Base-by-base conservation (phyloP, 2,888 invertebrate genomes). In the Poecilus cupreus region DNA sequence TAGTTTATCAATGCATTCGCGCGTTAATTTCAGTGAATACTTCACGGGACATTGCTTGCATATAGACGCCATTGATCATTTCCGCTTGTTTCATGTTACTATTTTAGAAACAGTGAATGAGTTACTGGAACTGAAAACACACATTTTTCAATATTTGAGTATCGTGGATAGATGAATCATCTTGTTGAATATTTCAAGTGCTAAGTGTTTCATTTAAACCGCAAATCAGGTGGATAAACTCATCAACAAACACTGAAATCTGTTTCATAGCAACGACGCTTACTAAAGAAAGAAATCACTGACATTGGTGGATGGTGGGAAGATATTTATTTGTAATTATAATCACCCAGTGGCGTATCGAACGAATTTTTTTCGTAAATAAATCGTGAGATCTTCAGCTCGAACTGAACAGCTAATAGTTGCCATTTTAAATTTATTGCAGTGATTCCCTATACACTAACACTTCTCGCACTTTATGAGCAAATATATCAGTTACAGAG, bases 1-100 rank as follows among this genome's bases (percentile, higher is more conserved):
- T 18, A 43, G n/a, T 18, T 22, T 51, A 18, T 16, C 18, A 51
- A 51, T 51, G 51, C 16, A 46, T n/a, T 13, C 3, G 46, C n/a
- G 32, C 4, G 8, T 49, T 18, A 60, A 24, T n/a, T 26, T 26
- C 13, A 11, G 16, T n/a, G n/a, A n/a, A 60, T 60, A 26, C 24
- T 60, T 24, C n/a, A 24, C 60, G 26, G 60, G 60, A 32, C 60
- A 60, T 60, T 60, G 54, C 54, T 54, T 54, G 60, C 60, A 32
- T 64, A 10, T 10, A 68, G 37, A 37, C 37, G 26, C 22, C 26
- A 60, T 60, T 68, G 18, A 20, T 68, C 37, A 68, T 68, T 37
- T 68, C 64, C 64, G 32, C 37, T 64, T 54, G 64, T 68, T 60
- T 60, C 24, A 13, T 11, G 16, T 49, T 68, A 60, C 11, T 26